Evolutionary conservation across 2,797 vertebrate species (phyloP).

Genomic region (Sebastes flavidus): DNA sequence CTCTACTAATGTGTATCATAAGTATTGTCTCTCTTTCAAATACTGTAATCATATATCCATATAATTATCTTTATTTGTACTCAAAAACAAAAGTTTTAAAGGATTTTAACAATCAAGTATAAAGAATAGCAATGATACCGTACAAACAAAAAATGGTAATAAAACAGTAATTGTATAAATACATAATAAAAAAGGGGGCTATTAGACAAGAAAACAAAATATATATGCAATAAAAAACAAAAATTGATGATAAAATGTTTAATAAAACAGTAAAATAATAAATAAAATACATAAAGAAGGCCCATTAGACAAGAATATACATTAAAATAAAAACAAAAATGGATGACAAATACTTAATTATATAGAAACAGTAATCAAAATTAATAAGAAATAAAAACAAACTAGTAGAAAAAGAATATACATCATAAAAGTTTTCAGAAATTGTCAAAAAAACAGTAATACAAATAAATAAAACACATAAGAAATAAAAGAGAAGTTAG

Average conservation of each 20-base stretch:
- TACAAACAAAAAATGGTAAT: not conserved
- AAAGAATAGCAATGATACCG: not conserved
- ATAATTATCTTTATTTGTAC: not conserved
- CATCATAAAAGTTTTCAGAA: rapidly evolving
- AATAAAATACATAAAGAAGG: not conserved
- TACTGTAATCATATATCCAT: not conserved
- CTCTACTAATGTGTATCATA: not conserved
- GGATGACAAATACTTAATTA: not conserved
- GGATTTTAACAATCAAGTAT: not conserved
- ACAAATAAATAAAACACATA: not conserved
- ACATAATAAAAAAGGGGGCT: not conserved
- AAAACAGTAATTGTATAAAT: not conserved
- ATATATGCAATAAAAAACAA: not conserved
- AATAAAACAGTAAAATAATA: not conserved
- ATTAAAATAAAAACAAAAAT: not conserved
- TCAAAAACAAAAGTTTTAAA: not conserved
- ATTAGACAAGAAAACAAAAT: not conserved
- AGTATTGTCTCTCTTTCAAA: not conserved
- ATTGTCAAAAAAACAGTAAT: not conserved
- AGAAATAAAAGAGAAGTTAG: not conserved
- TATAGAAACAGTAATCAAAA: not conserved
- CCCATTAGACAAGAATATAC: not conserved
- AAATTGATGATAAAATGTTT: not conserved
- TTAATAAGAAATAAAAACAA: rapidly evolving
- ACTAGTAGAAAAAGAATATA: not conserved